Conservation (phyloP, 2,888 invertebrate genomes). For the Nemurella pictetii region DNA sequence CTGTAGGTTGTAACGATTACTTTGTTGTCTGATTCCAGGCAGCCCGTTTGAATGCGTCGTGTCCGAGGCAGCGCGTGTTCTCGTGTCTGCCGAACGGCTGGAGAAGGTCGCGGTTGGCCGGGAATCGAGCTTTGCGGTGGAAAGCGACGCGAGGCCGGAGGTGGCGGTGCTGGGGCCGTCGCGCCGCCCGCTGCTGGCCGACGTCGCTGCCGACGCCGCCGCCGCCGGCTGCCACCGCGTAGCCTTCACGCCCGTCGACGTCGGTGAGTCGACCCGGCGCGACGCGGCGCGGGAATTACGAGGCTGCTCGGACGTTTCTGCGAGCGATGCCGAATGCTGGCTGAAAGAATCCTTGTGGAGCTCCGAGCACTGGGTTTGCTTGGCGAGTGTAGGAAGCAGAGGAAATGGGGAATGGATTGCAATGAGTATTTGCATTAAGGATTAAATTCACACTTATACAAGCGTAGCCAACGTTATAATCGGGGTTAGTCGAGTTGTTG, state of each 20-base stretch:
- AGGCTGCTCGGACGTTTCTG: background rate
- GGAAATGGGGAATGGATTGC: no score
- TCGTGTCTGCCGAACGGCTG: constrained; percentile 76
- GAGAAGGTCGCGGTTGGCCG: constrained; percentile 83
- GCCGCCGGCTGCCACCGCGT: constrained; percentile 48
- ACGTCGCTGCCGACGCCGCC: constrained; percentile 51
- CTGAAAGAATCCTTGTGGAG: no score
- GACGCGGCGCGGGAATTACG: no score
- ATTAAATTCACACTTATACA: no score
- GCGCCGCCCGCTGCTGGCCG: constrained; percentile 69
- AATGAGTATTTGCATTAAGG: no score
- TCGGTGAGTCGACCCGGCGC: constrained; percentile 60
- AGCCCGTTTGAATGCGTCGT: constrained; percentile 81
- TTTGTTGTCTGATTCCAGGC: no score
- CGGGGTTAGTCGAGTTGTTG: no score
- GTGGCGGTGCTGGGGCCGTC: constrained; percentile 81
- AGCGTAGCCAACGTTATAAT: no score
- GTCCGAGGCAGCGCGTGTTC: constrained; percentile 80
- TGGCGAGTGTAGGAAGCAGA: no score
- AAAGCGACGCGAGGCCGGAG: constrained; percentile 76
- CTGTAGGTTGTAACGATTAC: no score
- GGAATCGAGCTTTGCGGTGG: constrained; percentile 81
- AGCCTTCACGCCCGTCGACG: constrained; percentile 81
- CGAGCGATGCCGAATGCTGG: background rate
- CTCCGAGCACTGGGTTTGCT: no score